Evolutionary conservation across 2,888 invertebrate genomes (phyloP), one percentile per base, ranked within the genome.

Genomic region (Platyscelio sp.): DNA sequence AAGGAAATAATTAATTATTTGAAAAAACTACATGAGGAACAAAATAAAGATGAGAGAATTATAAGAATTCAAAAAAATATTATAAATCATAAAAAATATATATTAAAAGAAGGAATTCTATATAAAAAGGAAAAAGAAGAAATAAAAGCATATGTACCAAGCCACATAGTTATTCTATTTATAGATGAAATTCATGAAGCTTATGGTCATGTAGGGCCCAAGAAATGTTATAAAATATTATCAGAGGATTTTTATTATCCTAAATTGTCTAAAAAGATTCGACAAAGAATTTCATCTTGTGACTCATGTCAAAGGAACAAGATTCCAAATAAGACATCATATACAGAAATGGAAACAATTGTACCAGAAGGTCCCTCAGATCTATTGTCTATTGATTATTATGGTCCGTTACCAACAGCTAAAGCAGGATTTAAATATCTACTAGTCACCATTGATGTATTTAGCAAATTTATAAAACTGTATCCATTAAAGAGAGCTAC

Each of bases 371-470:
- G n/a, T 15, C 71, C 72, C 9, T n/a, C 38, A 3, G 80, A 86
- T 6, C 27, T 74, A 15, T 43, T 80, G 3, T 80, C 80, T 9
- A 76, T 83, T 11, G 83, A 83, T 43, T 83, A 72, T 38, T 80
- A 65, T 40, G 83, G 83, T 15, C 86, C 83, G 0, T 26, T 83
- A 20, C 83, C 86, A 4, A 71, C 20, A 6, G 46, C 46, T 6
- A 63, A 54, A n/a, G 74, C 43, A 1, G 71, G 61, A 0, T 54
- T 43, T 15, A 70, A 67, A 56, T 60, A 85, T 49, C 46, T 85
- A 6, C 22, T 81, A 20, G 85, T 60, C 0, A 70, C 63, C 6
- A 60, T 78, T 3, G 82, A 78, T 60, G 78, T 46, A 0, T 81
- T 85, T 22, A 67, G 56, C 0, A 85, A 81, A 24, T 70, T 49